Base-by-base conservation (phyloP, 2,888 invertebrate species). In the Patella caerulea region DNA sequence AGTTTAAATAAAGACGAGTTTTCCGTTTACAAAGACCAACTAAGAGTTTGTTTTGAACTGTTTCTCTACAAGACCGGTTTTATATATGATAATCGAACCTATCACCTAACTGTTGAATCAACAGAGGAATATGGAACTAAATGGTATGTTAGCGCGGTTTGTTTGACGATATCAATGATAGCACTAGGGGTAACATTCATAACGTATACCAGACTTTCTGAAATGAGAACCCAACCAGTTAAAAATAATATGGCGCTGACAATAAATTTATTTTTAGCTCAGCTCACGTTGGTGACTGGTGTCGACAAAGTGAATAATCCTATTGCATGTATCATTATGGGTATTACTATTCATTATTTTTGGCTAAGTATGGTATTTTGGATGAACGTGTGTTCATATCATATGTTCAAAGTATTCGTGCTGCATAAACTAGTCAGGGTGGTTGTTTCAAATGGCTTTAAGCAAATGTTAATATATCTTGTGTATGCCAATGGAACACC, bases 341-440 rank as follows among this genome's bases (percentile, higher is more conserved):
- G 83, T 17, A 77, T 83, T 29, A 12, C 79, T 12, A 72, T 83
- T 24, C 86, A 86, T 75, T 84, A 79, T 69, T 77, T 80, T 53
- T 85, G 85, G 85, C 56, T 86, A 72, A 69, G 81, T 7, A 70
- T 79, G 2, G 76, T 83, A n/a, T 78, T 81, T n/a, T 84, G 84
- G 79, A 83, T 83, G 81, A 81, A 81, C 34, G 74, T 82, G 19
- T 84, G 83, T 71, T 81, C 82, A 69, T 82, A 80, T 55, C 84
- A 85, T 59, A 80, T 85, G 81, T 76, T 71, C 78, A 76, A 79
- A 9, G 81, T 81, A 12, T 65, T 65, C 19, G 65, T 65, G 11
- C 72, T 78, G 56, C 55, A 74, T 65, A 69, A 71, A 69, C 74
- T 45, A 74, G 71, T 45, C 29, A 56, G 34, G 55, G 74, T 53